Conservation (phyloP, 92 coral and sea anemone genomes). For the Siderastrea siderea region DNA sequence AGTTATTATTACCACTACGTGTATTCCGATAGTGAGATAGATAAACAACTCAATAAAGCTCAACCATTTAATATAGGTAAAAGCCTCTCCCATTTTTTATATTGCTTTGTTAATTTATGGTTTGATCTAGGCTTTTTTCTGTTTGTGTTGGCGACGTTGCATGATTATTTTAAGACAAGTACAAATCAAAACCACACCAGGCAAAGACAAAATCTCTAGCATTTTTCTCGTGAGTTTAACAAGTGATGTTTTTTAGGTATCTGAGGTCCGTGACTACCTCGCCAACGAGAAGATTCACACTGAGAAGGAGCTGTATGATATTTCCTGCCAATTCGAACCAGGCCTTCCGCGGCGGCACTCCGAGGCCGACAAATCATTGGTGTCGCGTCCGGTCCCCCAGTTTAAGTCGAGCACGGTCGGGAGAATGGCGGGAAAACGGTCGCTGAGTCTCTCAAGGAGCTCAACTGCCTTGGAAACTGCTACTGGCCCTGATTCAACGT, state of each 20-base stretch:
- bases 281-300: constrained; percentile 85
- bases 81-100: too few relatives aligned
- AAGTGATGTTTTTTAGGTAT: neutral
- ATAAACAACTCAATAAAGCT: too few relatives aligned
- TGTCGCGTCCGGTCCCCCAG: constrained; percentile 75
- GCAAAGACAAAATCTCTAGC: too few relatives aligned
- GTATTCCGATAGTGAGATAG: too few relatives aligned
- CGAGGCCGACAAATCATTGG: constrained; percentile 68
- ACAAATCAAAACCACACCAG: too few relatives aligned
- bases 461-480: constrained; percentile 42
- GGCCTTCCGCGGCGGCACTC: constrained; percentile 82
- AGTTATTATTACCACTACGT: too few relatives aligned
- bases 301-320: constrained; percentile 91
- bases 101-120: too few relatives aligned
- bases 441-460: constrained; percentile 39
- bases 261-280: constrained; percentile 90
- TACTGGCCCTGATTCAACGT: constrained; percentile 29
- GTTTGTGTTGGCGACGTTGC: too few relatives aligned
- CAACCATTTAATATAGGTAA: too few relatives aligned
- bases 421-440: constrained; percentile 54
- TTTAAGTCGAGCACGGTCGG: constrained; percentile 70
- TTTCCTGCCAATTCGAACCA: constrained; percentile 96
- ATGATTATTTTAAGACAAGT: too few relatives aligned
- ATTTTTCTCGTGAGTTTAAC: too few relatives aligned
- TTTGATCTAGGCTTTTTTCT: too few relatives aligned